Evolutionary conservation across 2,113 vertebrate genomes (phyloP).

Genomic region (Pungitius pungitius): DNA sequence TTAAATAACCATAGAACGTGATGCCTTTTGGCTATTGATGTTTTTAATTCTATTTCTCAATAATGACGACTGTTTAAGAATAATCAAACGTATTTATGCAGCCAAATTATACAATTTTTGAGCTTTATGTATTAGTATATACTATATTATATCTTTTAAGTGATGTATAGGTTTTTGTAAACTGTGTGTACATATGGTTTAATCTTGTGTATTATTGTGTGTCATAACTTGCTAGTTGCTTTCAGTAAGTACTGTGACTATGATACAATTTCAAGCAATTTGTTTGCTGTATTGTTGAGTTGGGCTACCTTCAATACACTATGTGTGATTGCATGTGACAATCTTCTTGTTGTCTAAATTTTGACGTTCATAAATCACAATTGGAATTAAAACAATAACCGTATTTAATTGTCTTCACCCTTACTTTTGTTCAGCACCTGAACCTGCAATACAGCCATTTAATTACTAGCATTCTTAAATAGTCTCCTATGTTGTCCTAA

Average conservation of each 20-base stretch:
- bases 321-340: conserved; percentile 1
- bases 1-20: neutral
- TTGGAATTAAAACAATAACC: conserved; percentile 26
- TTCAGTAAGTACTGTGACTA: conserved; percentile 4
- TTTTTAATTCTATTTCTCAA: conserved; percentile 7
- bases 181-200: conserved; percentile 27
- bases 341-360: neutral
- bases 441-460: neutral
- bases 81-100: conserved; percentile 21
- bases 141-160: conserved; percentile 8
- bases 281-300: conserved; percentile 35
- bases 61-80: conserved; percentile 12
- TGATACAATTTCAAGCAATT: conserved; percentile 14
- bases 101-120: neutral
- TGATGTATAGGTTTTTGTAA: conserved; percentile 38
- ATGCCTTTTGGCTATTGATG: neutral
- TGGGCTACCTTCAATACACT: neutral
- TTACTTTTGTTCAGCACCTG: neutral
- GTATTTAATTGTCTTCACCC: neutral
- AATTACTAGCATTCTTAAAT: neutral
- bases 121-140: neutral
- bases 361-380: conserved; percentile 11
- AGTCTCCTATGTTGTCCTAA: too few species aligned
- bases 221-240: conserved; percentile 5
- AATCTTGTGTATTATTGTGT: conserved; percentile 13